Conservation (phyloP, 1,140 invertebrate genomes). For the Pissodes strobi region DNA sequence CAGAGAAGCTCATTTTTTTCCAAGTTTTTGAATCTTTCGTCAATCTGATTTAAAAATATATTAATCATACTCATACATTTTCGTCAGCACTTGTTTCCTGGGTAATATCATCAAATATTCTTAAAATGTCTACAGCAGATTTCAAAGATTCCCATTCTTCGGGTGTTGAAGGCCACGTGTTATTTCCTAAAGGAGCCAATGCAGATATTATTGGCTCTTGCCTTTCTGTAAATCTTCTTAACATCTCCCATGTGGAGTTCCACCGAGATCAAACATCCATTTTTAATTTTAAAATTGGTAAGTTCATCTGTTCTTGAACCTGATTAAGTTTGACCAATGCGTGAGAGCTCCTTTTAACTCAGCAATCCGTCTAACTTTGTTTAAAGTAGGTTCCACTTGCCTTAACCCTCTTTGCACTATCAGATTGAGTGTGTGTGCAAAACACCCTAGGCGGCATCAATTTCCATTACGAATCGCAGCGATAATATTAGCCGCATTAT, state of each 20-base stretch:
- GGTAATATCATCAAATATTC: background rate
- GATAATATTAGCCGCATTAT: slow-evolving; percentile 44
- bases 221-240: slow-evolving; percentile 2
- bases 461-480: slow-evolving; percentile 32
- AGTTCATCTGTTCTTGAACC: slow-evolving; percentile 29
- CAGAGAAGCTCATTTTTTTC: background rate
- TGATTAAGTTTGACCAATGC: slow-evolving; percentile 12
- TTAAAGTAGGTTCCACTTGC: slow-evolving; percentile 11
- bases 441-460: slow-evolving; percentile 42
- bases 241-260: slow-evolving; percentile 33
- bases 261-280: slow-evolving; percentile 28
- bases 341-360: slow-evolving; percentile 1
- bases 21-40: too few relatives aligned
- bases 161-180: background rate
- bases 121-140: background rate
- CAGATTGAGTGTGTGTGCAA: slow-evolving; percentile 46
- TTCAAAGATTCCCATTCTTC: background rate
- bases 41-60: background rate
- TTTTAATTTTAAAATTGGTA: slow-evolving; percentile 34
- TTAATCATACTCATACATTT: too few relatives aligned
- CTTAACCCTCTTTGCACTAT: slow-evolving; percentile 26
- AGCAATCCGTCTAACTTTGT: slow-evolving; percentile 20
- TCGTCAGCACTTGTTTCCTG: background rate
- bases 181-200: background rate
- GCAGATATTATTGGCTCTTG: slow-evolving; percentile 12